A percentile compares a stretch with the other conserved stretches of the same genome.
phyloP scores from a whole-genome alignment of 2,888 invertebrate genomes.

The Polymixis flavicincta region DNA sequence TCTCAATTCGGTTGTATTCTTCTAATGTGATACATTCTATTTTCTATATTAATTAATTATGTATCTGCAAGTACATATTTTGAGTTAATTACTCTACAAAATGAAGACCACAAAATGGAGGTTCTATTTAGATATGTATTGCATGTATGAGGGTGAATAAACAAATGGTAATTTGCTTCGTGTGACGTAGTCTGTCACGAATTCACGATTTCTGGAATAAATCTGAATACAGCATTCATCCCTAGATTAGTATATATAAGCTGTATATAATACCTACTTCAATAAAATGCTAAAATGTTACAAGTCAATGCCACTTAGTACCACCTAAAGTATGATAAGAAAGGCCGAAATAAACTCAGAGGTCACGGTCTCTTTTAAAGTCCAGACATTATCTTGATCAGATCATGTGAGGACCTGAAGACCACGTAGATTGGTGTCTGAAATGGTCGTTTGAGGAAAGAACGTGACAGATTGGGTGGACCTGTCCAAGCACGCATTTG shows the following conservation, averaged over 20 bases:
- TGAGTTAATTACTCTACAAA: background rate
- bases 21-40: background rate
- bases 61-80: background rate
- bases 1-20: too few relatives aligned
- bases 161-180: conserved; percentile 7
- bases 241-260: background rate
- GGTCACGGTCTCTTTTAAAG: too few relatives aligned
- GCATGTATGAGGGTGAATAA: conserved; percentile 38
- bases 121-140: conserved; percentile 27
- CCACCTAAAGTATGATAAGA: background rate
- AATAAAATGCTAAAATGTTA: conserved; percentile 26
- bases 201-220: conserved; percentile 31
- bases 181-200: conserved; percentile 41
- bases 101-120: background rate
- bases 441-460: too few relatives aligned
- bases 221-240: conserved; percentile 43
- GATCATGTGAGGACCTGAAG: too few relatives aligned
- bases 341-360: too few relatives aligned
- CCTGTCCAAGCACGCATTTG: too few relatives aligned
- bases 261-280: conserved; percentile 11
- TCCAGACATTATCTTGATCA: too few relatives aligned
- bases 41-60: background rate
- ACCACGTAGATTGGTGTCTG: too few relatives aligned
- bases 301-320: conserved; percentile 25
- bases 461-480: too few relatives aligned